Percentiles rank a stretch among this genome's conserved stretches.
Conservation (phyloP, 2,113 vertebrate species). For the Channa argus region DNA sequence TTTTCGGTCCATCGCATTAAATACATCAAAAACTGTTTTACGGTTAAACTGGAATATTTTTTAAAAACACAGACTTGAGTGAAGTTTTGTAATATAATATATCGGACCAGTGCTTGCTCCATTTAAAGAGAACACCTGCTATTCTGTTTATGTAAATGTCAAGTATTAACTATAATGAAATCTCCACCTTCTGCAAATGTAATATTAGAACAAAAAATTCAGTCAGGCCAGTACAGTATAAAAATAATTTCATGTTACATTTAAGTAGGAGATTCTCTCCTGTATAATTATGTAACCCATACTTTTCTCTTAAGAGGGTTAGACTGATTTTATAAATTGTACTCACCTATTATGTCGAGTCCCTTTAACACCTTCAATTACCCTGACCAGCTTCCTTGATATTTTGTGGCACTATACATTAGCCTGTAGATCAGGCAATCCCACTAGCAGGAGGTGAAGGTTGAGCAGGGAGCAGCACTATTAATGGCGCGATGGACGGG, state of each 20-base stretch:
- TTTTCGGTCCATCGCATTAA: too few species aligned
- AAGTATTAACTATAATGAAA: background rate
- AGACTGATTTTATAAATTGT: constrained; percentile 44
- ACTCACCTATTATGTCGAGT: constrained; percentile 43
- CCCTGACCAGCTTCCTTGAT: constrained; percentile 31
- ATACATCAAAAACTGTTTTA: too few species aligned
- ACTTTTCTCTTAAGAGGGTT: constrained; percentile 11
- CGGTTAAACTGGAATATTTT: too few species aligned
- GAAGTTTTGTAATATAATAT: too few species aligned
- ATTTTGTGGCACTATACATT: constrained; percentile 52
- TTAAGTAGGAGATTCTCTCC: constrained; percentile 1
- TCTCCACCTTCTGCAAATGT: background rate
- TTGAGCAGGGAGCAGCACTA: constrained; percentile 51
- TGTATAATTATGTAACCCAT: constrained; percentile 9
- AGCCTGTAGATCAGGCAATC: constrained; percentile 47
- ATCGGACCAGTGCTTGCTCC: too few species aligned
- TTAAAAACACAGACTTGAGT: too few species aligned
- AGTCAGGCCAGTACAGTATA: background rate
- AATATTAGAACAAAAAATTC: background rate
- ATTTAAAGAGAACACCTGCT: background rate
- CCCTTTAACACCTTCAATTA: constrained; percentile 62
- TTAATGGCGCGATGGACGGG: constrained; percentile 64
- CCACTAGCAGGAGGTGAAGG: constrained; percentile 45
- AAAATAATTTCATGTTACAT: constrained; percentile 10
- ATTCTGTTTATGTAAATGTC: background rate